Evolutionary conservation across 2,113 vertebrate genomes (phyloP), one percentile per base, ranked within the genome.

Genomic region (Ammodytes marinus): DNA sequence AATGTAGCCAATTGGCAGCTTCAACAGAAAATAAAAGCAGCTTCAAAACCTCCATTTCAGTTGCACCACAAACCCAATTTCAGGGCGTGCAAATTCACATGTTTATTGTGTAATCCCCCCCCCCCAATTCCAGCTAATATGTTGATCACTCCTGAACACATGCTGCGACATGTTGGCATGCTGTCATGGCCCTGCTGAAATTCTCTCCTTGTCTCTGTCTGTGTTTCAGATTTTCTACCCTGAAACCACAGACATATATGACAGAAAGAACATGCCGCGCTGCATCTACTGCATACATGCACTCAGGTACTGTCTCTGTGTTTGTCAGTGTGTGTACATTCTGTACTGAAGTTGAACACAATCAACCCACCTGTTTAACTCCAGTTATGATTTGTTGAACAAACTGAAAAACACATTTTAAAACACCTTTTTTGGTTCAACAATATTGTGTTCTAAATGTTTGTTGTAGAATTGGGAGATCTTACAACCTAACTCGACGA

Each of bases 251-350:
- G 98, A 99, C 88, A 99, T 99, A 78, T 99, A 99, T 14, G 98
- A 99, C 91, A 95, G 98, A 83, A 99, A 99, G 95, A 99, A 99
- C 94, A 99, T 99, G 98, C 98, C 98, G 0, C 97, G 98, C 77
- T 98, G 97, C 85, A 99, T 99, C 92, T 99, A 99, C 90, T 99
- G 98, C 59, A 99, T 99, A 76, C 98, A 99, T 1, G 98, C 98
- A 0, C 97, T 99, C 94, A 99, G 98, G 98, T 99, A 95, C 49
- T 9, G 6, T 42, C 6, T 39, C 8, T 10, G 2, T 15, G 0
- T 15, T 3, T 47, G 2, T 43, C 8, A 64, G 4, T 58, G 2
- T 35, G 15, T 39, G 10, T 43, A 11, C 4, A 10, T 6, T 17
- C 49, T 3, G 58, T 9, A 4, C 60, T 66, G 59, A 13, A 57